These are phyloP conservation scores for Papilio gigon DNA, from an alignment of 2,888 invertebrate species.

Conservation along the genomic window DNA sequence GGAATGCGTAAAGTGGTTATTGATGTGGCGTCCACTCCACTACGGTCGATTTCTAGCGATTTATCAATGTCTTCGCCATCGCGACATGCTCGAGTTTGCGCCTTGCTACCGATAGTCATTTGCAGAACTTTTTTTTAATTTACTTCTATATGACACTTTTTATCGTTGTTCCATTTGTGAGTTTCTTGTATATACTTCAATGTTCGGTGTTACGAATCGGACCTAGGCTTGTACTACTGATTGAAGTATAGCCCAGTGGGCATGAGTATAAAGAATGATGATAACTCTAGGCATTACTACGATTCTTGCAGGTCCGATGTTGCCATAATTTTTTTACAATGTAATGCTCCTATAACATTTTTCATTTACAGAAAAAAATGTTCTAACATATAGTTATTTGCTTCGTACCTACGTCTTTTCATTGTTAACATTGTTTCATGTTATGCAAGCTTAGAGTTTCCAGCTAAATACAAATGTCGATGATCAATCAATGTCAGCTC, in stretches of 20 bases:
- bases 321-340: background rate
- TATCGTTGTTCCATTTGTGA: constrained; percentile 35
- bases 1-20: constrained; percentile 40
- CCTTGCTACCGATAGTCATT: constrained; percentile 27
- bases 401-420: background rate
- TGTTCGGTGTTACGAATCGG: constrained; percentile 14
- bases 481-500: constrained; percentile 67
- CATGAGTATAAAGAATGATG: background rate
- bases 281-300: background rate
- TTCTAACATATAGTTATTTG: background rate
- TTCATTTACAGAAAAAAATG: background rate
- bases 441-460: constrained; percentile 48
- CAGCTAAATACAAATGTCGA: constrained; percentile 53
- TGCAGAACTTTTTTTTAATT: constrained; percentile 27
- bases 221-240: too few relatives aligned
- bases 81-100: constrained; percentile 34
- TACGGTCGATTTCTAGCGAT: constrained; percentile 41
- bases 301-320: background rate
- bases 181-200: constrained; percentile 47
- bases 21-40: constrained; percentile 30
- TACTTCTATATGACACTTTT: constrained; percentile 12
- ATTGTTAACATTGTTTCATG: constrained; percentile 7
- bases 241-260: background rate
- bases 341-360: background rate
- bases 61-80: constrained; percentile 47